Evolutionary conservation across 2,888 invertebrate genomes (phyloP).

Genomic region (Agonopterix alstromeriana): DNA sequence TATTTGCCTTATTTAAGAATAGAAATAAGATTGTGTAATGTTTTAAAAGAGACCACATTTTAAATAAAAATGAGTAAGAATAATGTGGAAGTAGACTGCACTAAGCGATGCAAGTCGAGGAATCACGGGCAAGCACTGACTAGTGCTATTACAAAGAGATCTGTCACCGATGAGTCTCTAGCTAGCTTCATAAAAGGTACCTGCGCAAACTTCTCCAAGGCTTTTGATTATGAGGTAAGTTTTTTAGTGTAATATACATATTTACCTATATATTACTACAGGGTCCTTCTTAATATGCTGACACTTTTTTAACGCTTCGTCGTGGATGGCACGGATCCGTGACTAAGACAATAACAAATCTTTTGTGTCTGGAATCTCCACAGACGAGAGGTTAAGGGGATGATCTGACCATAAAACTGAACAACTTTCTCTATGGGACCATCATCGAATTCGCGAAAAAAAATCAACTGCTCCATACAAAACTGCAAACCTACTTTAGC

Average conservation of each 20-base stretch:
- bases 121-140: conserved; percentile 78
- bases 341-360: too few relatives aligned
- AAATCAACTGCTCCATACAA: too few relatives aligned
- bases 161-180: conserved; percentile 75
- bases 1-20: not conserved
- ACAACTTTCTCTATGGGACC: too few relatives aligned
- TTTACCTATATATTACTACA: too few relatives aligned
- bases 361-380: too few relatives aligned
- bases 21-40: conserved; percentile 2
- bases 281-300: too few relatives aligned
- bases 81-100: conserved; percentile 73
- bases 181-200: conserved; percentile 75
- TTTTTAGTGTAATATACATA: not conserved
- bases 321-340: too few relatives aligned
- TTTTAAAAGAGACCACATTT: not conserved
- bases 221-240: conserved; percentile 76
- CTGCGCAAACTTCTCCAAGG: conserved; percentile 78
- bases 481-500: too few relatives aligned
- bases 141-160: conserved; percentile 80
- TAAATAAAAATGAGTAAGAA: conserved; percentile 52
- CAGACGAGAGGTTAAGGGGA: too few relatives aligned
- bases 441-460: too few relatives aligned
- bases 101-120: conserved; percentile 74
- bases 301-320: too few relatives aligned
- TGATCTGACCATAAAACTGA: too few relatives aligned